Base-by-base conservation (phyloP, 2,888 invertebrate genomes). In the Pteria penguin region DNA sequence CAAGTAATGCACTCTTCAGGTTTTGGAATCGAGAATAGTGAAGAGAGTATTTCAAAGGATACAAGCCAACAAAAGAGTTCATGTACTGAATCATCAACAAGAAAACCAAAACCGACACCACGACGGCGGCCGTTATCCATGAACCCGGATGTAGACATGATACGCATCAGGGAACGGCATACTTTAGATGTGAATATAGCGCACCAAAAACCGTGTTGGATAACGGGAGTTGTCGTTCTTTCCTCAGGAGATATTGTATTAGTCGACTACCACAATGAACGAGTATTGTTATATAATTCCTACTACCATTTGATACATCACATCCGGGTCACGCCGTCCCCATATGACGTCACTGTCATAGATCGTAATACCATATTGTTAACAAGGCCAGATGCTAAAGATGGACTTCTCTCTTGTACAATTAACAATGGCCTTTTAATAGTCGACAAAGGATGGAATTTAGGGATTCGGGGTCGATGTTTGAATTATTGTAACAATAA, bases 321-420 rank as follows among this genome's bases (percentile, higher is more conserved):
- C 54, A 62, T 63, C 4, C n/a, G 29, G 3, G 63, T 76, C 5
- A n/a, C 61, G 29, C 67, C 76, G 2, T 52, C 67, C 4, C 72
- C 76, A 11, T 76, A 76, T 31, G 76, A 76, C 36, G 63, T 68
- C 8, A 60, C 67, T 11, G 11, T 67, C 1, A 63, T 76, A 4
- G 29, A 54, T 8, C 62, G 55, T 27, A 29, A 31, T 22, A 36
- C 54, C 18, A 24, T 74, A 3, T 33, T 74, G n/a, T 8, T 68
- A 0, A 68, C 74, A 5, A 52, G 74, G 33, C 74, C 74, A 2
- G 68, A 74, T 4, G 32, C 33, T 14, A 29, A 52, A 29, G 55
- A 68, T 24, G 52, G 68, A 22, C 22, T 74, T 2, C 27, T 68
- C 1, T 68, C 57, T 22, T 60, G 62, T 4, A 52, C 36, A 5